Evolutionary conservation across 2,797 vertebrate genomes (phyloP).

Genomic region (Ptychobarbus kaznakovi): DNA sequence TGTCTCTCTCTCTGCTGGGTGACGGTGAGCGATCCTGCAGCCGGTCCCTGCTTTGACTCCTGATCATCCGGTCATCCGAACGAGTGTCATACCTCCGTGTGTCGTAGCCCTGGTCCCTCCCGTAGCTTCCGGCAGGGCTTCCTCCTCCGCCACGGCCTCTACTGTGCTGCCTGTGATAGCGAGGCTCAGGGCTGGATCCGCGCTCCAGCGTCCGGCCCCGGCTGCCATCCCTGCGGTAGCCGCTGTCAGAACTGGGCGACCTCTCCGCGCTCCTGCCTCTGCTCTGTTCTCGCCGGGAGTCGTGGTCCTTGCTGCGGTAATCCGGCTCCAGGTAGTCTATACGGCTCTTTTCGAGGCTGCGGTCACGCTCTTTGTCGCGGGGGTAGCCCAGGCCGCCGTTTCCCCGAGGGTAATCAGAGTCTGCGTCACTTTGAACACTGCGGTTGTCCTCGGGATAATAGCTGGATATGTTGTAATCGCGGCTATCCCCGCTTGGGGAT

Average conservation of each 20-base stretch:
- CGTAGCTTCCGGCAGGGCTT: conserved; percentile 64
- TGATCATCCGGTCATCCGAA: conserved; percentile 61
- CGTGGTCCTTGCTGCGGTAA: conserved; percentile 72
- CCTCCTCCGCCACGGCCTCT: conserved; percentile 68
- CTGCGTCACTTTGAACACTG: conserved; percentile 80
- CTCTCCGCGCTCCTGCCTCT: conserved; percentile 79
- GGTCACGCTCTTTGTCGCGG: conserved; percentile 78
- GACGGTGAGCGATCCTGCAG: conserved; percentile 81
- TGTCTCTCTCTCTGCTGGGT: conserved; percentile 66
- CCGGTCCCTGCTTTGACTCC: conserved; percentile 80
- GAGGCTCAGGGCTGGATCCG: conserved; percentile 70
- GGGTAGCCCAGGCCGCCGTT: conserved; percentile 71
- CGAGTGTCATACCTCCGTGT: conserved; percentile 64
- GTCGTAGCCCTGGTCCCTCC: conserved; percentile 77
- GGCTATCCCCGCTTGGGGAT: conserved; percentile 78
- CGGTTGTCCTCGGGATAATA: conserved; percentile 85
- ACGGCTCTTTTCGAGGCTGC: conserved; percentile 68
- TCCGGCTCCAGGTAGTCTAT: conserved; percentile 72
- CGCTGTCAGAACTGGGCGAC: conserved; percentile 76
- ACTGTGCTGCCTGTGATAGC: conserved; percentile 74
- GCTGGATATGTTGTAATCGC: conserved; percentile 79
- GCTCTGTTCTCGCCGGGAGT: conserved; percentile 69
- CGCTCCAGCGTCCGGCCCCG: conserved; percentile 79
- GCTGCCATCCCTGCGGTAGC: conserved; percentile 75
- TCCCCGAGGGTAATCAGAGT: conserved; percentile 82